Evolutionary conservation across 2,113 vertebrate species (phyloP), one percentile per base, ranked within the genome.

Genomic region (Crotalus tigris): DNA sequence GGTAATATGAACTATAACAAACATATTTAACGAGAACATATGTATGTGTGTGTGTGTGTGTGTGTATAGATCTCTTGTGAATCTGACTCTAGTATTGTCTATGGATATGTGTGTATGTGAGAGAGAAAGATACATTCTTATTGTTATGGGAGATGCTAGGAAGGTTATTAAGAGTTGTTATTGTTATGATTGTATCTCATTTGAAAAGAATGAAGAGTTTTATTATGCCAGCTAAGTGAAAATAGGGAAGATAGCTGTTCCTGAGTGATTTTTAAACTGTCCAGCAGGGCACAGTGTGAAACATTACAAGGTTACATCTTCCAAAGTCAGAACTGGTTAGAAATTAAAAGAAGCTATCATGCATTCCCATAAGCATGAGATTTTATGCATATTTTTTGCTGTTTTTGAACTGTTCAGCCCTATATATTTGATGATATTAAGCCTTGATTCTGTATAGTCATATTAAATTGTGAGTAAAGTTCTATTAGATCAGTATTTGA

Each of bases 231-330:
- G 23, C 61, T 81, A 69, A 64, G 39, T 88, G 39, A 81, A 90
- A 85, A 57, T 53, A 86, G 29, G 44, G 21, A 44, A 90, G 39
- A 93, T 39, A 3, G 11, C 81, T 91, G 9, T 46, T 87, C 15
- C 3, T 81, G 75, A 29, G 88, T 81, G 44, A 46, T 93, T 64
- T 88, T 46, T 46, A 58, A 88, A 53, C n/a, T 54, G 39, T 9
- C 10, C n/a, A 81, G 46, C 13, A 93, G 85, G 85, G 90, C 85
- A 88, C 90, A 93, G 85, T 93, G 81, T 88, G 85, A 88, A 94
- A 86, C 69, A 92, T 55, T 85, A 53, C 49, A 92, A 94, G 55
- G 57, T 87, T 69, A 85, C 44, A 64, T 54, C 49, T 44, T 92
- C 33, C 44, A 49, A 86, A 59, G 64, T 49, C 55, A 89, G 55